Evolutionary conservation across 37 sponge, comb jelly and placozoan species (phyloP).

Genomic region (Haliclona indistincta): DNA sequence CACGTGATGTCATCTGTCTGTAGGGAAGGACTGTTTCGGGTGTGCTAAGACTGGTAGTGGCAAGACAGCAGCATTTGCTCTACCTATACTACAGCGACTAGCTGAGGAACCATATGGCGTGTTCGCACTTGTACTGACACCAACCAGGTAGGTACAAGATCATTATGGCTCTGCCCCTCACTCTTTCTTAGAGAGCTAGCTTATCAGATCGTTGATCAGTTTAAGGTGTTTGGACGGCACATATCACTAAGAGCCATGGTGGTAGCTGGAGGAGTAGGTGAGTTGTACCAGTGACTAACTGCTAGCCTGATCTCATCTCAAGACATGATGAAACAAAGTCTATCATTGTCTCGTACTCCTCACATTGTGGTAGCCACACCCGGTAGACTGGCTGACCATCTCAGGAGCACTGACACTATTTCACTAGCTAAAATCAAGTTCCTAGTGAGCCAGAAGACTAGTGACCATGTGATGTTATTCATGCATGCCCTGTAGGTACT

Average conservation of each 20-base stretch:
- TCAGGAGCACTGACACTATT: conserved; percentile 83
- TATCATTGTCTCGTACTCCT: conserved; percentile 74
- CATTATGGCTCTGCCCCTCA: not conserved
- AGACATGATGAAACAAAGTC: conserved; percentile 96
- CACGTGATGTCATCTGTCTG: not conserved
- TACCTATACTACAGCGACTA: conserved; percentile 92
- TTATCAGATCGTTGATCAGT: conserved; percentile 98
- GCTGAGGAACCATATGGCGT: conserved; percentile 93
- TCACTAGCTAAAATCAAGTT: conserved; percentile 80
- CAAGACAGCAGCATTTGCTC: conserved; percentile 99
- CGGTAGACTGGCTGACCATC: conserved; percentile 93
- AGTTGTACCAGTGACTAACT: conserved; percentile 4
- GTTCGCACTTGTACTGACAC: conserved; percentile 93
- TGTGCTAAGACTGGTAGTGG: conserved; percentile 99
- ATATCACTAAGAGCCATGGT: conserved; percentile 75
- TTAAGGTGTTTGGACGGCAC: conserved; percentile 85
- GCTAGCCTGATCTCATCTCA: not conserved
- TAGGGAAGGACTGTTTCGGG: conserved; percentile 94
- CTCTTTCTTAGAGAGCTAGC: conserved; percentile 82
- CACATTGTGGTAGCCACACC: conserved; percentile 98
- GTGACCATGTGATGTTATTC: not conserved
- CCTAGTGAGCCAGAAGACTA: conserved; percentile 57
- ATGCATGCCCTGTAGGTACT: conserved; percentile 69
- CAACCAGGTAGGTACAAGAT: conserved; percentile 67
- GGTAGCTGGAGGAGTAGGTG: conserved; percentile 89